Evolutionary conservation across 2,797 vertebrate species (phyloP), one percentile per base, ranked within the genome.

Genomic region (Picus viridis): DNA sequence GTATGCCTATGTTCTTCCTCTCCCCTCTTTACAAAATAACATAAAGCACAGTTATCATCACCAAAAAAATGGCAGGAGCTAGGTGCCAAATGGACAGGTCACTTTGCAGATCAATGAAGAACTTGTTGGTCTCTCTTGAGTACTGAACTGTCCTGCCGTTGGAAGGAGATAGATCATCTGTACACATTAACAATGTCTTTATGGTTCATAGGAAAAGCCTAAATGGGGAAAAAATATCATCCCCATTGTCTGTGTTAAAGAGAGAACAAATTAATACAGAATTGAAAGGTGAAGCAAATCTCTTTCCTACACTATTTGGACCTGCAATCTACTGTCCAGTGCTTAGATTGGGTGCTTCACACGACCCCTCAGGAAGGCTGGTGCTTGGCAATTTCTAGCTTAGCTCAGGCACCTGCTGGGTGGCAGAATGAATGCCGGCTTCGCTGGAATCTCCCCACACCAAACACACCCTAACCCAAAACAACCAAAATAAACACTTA

Each of bases 321-420:
- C 18, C 43, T 58, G 22, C 63, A 75, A 47, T 53, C 45, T 6
- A 9, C 68, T 59, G 12, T 8, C 8, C 45, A 71, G 0, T 0
- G 3, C 56, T 85, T 36, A 43, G 24, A 63, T 1, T 15, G 51
- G 34, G 49, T 41, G 17, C 29, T 81, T 81, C 51, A 30, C 2
- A 0, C 45, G 51, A 75, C 32, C 45, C 18, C 24, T 39, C 77
- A 39, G 32, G 75, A 89, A 80, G 53, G 53, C 76, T 75, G 26
- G 41, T 75, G 19, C 73, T 63, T 1, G 0, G 34, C 0, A 0
- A 73, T 63, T 81, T 83, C 56, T 53, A 86, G 59, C n/a, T n/a
- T 13, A n/a, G 45, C 43, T 77, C 59, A 45, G 67, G 51, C 36
- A 72, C 62, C 56, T 9, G 10, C 54, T 75, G n/a, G 32, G 36